A percentile compares a stretch with the other conserved stretches of the same genome.
Evolutionary conservation across 2,113 vertebrate species (phyloP).

Genomic region (Symphodus melops): DNA sequence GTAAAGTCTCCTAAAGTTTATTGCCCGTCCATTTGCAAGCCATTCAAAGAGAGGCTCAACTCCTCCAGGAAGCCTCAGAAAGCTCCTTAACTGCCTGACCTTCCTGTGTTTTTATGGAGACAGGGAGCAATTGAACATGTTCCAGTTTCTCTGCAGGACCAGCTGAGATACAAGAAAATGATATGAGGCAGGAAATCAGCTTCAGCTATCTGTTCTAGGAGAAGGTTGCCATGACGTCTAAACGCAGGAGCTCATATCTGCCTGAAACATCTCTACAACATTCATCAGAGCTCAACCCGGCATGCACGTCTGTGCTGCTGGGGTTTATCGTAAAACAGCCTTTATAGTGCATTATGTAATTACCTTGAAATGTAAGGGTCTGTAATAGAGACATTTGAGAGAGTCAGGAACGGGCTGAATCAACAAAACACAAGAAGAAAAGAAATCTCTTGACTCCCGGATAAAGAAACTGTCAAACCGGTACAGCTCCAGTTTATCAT

Average conservation of each 20-base stretch:
- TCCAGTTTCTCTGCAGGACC: constrained; percentile 56
- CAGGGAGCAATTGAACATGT: constrained; percentile 59
- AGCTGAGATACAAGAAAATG: constrained; percentile 56
- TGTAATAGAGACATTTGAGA: constrained; percentile 59
- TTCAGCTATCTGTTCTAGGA: constrained; percentile 21
- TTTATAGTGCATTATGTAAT: constrained; percentile 49
- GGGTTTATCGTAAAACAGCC: constrained; percentile 50
- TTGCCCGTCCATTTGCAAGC: constrained; percentile 65
- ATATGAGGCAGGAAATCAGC: constrained; percentile 60
- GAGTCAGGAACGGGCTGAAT: constrained; percentile 39
- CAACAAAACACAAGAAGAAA: constrained; percentile 35
- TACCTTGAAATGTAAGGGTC: constrained; percentile 49
- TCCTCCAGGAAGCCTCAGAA: constrained; percentile 57
- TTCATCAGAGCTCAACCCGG: neutral
- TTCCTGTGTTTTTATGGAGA: constrained; percentile 68
- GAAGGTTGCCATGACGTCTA: constrained; percentile 27
- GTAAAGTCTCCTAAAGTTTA: constrained; percentile 69
- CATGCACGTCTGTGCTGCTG: neutral
- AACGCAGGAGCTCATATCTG: constrained; percentile 48
- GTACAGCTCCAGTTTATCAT: constrained; percentile 64
- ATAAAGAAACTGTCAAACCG: constrained; percentile 65
- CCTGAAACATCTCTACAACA: constrained; percentile 49
- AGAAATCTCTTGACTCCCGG: constrained; percentile 30
- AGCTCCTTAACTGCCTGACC: constrained; percentile 63
- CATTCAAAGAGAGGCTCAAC: constrained; percentile 35